These are phyloP conservation scores for Galagoides demidoff DNA, from an alignment of 2,797 vertebrate genomes.

Conservation along the genomic window DNA sequence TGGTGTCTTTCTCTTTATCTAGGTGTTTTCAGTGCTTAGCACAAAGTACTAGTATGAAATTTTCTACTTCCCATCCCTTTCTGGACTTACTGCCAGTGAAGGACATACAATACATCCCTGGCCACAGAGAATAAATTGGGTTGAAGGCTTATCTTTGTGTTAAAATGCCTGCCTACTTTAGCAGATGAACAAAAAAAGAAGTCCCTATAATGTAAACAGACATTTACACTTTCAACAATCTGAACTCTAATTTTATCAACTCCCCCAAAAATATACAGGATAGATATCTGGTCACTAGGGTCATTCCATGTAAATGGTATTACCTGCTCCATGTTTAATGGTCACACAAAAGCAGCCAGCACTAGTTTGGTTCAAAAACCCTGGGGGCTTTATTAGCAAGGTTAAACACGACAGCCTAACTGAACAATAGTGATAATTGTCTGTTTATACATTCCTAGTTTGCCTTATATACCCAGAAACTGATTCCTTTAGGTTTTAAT, in stretches of 20 bases:
- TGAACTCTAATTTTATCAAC: not conserved
- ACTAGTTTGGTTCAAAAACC: not conserved
- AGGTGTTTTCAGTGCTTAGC: not conserved
- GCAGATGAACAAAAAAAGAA: not conserved
- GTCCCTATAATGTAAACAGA: not conserved
- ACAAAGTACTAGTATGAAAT: not conserved
- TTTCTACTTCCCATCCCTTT: not conserved
- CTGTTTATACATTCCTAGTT: not conserved
- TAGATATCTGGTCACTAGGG: not conserved
- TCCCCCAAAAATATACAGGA: not conserved
- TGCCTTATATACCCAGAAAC: constrained; percentile 42
- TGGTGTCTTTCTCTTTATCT: not conserved
- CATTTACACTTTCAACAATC: not conserved
- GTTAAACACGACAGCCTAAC: not conserved
- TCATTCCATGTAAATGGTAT: not conserved
- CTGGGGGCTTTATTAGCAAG: not conserved
- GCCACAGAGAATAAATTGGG: not conserved
- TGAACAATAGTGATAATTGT: not conserved
- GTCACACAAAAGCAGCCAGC: not conserved
- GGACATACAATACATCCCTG: accelerated
- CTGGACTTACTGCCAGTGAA: not conserved
- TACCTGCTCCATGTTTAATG: not conserved
- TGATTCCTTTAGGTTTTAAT: not conserved
- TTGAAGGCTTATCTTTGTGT: not conserved
- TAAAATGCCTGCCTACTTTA: not conserved